phyloP scores from a whole-genome alignment of 2,113 vertebrate genomes.

The Psilopsiagon aymara region DNA sequence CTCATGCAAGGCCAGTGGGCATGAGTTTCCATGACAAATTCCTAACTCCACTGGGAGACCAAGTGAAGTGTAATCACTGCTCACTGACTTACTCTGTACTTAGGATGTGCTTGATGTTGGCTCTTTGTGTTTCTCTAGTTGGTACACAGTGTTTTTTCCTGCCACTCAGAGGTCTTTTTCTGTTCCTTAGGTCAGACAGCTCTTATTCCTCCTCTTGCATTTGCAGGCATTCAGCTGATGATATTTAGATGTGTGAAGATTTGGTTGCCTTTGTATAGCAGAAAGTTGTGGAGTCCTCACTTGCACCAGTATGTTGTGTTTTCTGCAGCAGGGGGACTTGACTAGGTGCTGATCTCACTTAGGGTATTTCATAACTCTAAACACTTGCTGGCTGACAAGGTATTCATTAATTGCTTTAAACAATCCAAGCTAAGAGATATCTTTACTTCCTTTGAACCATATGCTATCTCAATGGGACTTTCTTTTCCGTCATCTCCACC shows the following conservation, averaged over 20 bases:
- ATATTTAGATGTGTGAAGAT: constrained; percentile 33
- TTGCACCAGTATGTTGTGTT: not conserved
- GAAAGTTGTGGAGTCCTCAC: constrained; percentile 7
- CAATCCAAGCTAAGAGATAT: not conserved
- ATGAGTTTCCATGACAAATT: constrained; percentile 30
- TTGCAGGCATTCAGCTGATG: constrained; percentile 33
- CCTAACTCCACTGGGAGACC: not conserved
- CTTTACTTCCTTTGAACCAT: constrained; percentile 7
- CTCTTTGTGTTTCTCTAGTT: constrained; percentile 19
- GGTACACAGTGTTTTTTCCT: constrained; percentile 33
- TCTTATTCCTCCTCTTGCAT: constrained; percentile 22
- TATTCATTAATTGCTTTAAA: constrained; percentile 25
- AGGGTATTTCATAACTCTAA: constrained; percentile 17
- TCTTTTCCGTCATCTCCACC: not conserved
- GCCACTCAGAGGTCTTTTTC: constrained; percentile 21
- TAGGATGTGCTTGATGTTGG: constrained; percentile 22
- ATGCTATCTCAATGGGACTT: not conserved
- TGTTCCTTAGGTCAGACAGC: constrained; percentile 30
- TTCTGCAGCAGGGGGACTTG: not conserved
- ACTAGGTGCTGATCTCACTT: constrained; percentile 1
- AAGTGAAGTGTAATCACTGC: not conserved
- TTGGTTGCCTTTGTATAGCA: constrained; percentile 49
- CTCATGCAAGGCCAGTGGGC: not conserved
- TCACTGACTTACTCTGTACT: not conserved
- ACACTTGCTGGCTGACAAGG: constrained; percentile 6